These are phyloP conservation scores for Gymnosoma rotundatum DNA, from an alignment of 2,888 invertebrate genomes.

Conservation along the genomic window DNA sequence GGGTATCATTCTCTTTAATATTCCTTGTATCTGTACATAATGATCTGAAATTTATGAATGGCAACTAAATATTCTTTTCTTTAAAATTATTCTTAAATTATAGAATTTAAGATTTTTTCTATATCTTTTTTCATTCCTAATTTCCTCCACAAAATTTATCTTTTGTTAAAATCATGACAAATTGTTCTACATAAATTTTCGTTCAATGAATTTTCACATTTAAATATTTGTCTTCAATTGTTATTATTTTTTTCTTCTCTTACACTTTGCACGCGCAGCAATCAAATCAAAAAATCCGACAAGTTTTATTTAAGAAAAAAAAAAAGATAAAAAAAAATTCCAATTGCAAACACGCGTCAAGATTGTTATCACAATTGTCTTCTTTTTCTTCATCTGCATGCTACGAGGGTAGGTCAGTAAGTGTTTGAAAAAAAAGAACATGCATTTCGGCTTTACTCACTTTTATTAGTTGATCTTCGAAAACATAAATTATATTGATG, in stretches of 20 bases:
- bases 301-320: conserved; percentile 40
- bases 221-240: conserved; percentile 12
- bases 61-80: too few relatives aligned
- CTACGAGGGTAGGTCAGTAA: too few relatives aligned
- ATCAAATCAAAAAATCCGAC: conserved; percentile 33
- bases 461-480: too few relatives aligned
- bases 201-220: background rate
- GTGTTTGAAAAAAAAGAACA: too few relatives aligned
- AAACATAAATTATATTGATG: too few relatives aligned
- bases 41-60: too few relatives aligned
- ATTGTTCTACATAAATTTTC: conserved; percentile 20
- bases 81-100: too few relatives aligned
- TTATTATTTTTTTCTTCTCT: conserved; percentile 1
- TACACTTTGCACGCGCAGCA: conserved; percentile 16
- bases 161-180: conserved; percentile 6
- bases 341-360: conserved; percentile 60
- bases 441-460: too few relatives aligned
- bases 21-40: too few relatives aligned
- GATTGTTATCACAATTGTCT: conserved; percentile 47
- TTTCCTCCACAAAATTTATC: background rate
- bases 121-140: background rate
- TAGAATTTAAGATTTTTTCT: background rate
- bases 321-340: conserved; percentile 52
- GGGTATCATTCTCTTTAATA: too few relatives aligned
- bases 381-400: conserved; percentile 14